Base-by-base conservation (phyloP, 2,888 invertebrate species). In the Acanthosoma haemorrhoidale region DNA sequence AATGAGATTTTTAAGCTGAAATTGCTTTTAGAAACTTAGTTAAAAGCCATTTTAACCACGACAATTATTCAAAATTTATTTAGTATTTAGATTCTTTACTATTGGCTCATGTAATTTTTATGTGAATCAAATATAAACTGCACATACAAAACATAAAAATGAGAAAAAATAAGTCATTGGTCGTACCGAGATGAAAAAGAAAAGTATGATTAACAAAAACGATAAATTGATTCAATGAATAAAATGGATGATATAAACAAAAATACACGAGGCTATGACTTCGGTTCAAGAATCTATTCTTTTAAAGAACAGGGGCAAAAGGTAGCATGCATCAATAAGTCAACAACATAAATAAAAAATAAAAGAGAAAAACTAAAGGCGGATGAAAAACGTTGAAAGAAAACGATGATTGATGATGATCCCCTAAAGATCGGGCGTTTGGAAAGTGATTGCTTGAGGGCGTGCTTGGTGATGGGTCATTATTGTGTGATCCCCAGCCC, bases 401-500 rank as follows among this genome's bases (percentile, higher is more conserved):
- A 51, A 51, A 51, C 51, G 51, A 51, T 51, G 51, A 51, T 51
- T 51, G 51, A 51, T 25, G 51, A 25, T 51, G 51, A 51, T 51
- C 51, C 25, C n/a, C 13, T 25, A 25, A 51, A 51, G 51, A 25
- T 51, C 6, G 51, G 25, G 51, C n/a, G n/a, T 51, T 32, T 21
- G 61, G 64, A 41, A 39, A 39, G 64, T 64, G 64, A 64, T 39
- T 39, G 41, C 64, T 64, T 41, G 64, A 64, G 39, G 18, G 29
- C 25, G 64, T 41, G 64, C 61, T 64, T 64, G 39, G 64, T 64
- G 64, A 64, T 29, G 41, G 64, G 39, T 29, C 51, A 15, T 51
- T 39, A 32, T 32, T 18, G n/a, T n/a, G 64, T 64, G 64, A 21
- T 29, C 32, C 3, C 64, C 41, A 64, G 25, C 64, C 64, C 39